Percentiles rank a stretch among this genome's conserved stretches.
These are phyloP conservation scores for Typhlichthys eigenmanni DNA, from an alignment of 2,797 vertebrate genomes.

Conservation along the genomic window DNA sequence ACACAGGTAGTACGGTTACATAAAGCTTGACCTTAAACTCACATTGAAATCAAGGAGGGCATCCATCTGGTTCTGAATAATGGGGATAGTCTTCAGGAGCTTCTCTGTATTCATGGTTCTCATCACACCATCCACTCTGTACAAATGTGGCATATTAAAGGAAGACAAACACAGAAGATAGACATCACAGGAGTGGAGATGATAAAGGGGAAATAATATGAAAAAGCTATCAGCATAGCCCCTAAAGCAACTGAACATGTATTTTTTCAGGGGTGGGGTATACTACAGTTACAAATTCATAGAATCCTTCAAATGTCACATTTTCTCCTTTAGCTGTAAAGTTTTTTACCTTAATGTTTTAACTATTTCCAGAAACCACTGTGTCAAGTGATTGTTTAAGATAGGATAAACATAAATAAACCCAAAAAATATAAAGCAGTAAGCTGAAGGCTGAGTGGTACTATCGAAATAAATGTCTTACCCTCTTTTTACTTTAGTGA, in stretches of 20 bases:
- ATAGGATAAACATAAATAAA: no score
- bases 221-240: constrained; percentile 8
- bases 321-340: neutral
- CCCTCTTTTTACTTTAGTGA: constrained; percentile 99
- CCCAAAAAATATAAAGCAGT: neutral
- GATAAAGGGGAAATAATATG: neutral
- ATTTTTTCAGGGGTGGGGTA: neutral
- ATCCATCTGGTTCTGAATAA: constrained; percentile 99
- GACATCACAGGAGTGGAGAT: constrained; percentile 9
- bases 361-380: neutral
- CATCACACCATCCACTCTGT: constrained; percentile 97
- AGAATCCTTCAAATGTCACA: neutral
- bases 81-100: constrained; percentile 97
- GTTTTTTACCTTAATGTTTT: neutral
- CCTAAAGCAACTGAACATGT: constrained; percentile 2
- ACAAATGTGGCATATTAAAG: constrained; percentile 25
- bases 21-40: constrained; percentile 72
- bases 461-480: constrained; percentile 66
- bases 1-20: constrained; percentile 12
- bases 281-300: neutral
- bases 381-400: no score
- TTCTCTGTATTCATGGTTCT: constrained; percentile 99
- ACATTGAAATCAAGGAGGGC: constrained; percentile 99
- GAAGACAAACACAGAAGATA: neutral
- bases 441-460: no score